phyloP scores from a whole-genome alignment of 2,888 invertebrate genomes.

The Leistus spinibarbis region DNA sequence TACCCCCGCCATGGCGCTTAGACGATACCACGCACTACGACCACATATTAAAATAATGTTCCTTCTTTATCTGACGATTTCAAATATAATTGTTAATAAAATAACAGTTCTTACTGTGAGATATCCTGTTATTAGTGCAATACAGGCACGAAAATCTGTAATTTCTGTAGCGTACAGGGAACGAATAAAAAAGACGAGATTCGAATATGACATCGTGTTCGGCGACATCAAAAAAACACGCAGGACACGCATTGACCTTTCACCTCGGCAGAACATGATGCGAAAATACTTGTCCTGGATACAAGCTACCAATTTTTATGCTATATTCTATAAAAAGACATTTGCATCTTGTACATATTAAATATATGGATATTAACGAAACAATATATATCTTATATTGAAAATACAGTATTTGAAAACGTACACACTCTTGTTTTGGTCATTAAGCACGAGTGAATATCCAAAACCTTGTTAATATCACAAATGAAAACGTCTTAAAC shows the following conservation, averaged over 20 bases:
- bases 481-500: background rate
- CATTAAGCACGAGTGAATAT: no score
- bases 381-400: no score
- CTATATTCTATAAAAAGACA: no score
- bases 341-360: no score
- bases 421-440: no score
- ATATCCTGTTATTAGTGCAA: background rate
- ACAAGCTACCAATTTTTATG: background rate
- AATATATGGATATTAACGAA: no score
- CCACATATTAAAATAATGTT: background rate
- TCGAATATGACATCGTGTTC: background rate
- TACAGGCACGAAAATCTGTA: background rate
- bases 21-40: conserved; percentile 2
- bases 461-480: background rate
- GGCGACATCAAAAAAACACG: background rate
- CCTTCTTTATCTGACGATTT: background rate
- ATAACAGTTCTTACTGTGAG: background rate
- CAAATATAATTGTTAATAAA: background rate
- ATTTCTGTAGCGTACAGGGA: background rate
- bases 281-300: background rate
- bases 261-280: background rate
- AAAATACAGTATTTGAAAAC: no score
- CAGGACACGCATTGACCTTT: background rate
- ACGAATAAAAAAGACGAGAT: background rate
- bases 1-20: conserved; percentile 9